Conservation (phyloP, 1,140 invertebrate genomes). For the Dendroctonus valens region DNA sequence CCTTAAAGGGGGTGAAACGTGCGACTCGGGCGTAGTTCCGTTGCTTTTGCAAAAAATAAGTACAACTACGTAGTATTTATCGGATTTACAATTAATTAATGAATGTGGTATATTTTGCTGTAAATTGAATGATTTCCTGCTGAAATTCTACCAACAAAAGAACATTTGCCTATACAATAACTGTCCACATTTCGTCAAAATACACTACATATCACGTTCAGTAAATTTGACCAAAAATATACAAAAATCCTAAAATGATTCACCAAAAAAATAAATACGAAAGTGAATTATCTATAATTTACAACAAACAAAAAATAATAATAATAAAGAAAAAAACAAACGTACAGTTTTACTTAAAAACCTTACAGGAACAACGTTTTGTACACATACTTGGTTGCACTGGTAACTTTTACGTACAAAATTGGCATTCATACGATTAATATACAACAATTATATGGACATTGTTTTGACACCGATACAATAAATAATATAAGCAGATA, state of each 20-base stretch:
- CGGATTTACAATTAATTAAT: conserved; percentile 22
- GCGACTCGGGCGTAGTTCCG: conserved; percentile 27
- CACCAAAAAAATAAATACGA: conserved; percentile 10
- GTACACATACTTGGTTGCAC: conserved; percentile 50
- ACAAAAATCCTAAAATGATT: conserved; percentile 5
- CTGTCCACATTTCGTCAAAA: conserved; percentile 14
- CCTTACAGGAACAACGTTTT: conserved; percentile 45
- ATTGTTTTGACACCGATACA: conserved; percentile 8
- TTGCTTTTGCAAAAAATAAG: conserved; percentile 37
- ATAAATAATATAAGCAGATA: conserved; percentile 22
- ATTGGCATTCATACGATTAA: conserved; percentile 46
- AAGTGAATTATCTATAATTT: conserved; percentile 27
- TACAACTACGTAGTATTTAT: conserved; percentile 40
- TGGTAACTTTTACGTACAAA: conserved; percentile 49
- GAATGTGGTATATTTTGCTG: conserved; percentile 26
- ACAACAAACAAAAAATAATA: conserved; percentile 42
- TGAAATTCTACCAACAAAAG: too few relatives aligned
- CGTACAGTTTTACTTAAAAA: conserved; percentile 15
- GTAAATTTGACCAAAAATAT: conserved; percentile 28
- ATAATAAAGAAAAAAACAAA: conserved; percentile 26
- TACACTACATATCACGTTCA: conserved; percentile 23
- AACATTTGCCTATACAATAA: not conserved
- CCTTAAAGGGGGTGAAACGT: conserved; percentile 2
- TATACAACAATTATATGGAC: conserved; percentile 39
- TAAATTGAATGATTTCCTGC: conserved; percentile 4